Evolutionary conservation across 2,113 vertebrate species (phyloP), one percentile per base, ranked within the genome.

Genomic region (Macquaria australasica): DNA sequence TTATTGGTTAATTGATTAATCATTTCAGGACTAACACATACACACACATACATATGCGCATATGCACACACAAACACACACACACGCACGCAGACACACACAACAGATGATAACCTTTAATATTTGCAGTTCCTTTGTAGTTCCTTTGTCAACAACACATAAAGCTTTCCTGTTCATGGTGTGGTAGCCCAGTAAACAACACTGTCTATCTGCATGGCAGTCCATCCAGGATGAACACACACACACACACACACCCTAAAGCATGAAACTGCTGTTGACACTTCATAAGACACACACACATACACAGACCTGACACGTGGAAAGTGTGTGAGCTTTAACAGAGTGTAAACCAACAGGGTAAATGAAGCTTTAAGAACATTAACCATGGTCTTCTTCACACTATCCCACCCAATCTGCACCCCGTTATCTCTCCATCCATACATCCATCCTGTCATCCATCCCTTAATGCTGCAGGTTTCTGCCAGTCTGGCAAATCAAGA

Each of bases 301-400:
- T 43, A 78, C 81, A 70, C 56, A 63, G 25, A 66, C 21, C 28
- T 75, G 31, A 76, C 70, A 74, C 37, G 21, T 72, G 23, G 31
- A 75, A 75, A 89, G 72, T 45, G 63, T 80, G 43, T 82, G 67
- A 76, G 16, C 56, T 67, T 72, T 55, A 82, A 75, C 81, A 81
- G 82, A 77, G 23, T 75, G 79, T 55, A 79, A 83, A 85, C 53
- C 77, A 84, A 50, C 77, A 80, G 45, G 37, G 39, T 84, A 79
- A 83, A 84, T 87, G 31, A 85, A 89, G 71, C 88, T 86, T 87
- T 66, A 72, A 73, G 41, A 82, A 69, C 73, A 81, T 78, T 66
- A 71, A 81, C n/a, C 39, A 41, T 70, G 63, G 48, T 77, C 63
- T 67, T 71, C 25, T 73, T 53, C 48, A 62, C 76, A 68, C 21